phyloP scores from a whole-genome alignment of 1,140 invertebrate genomes.

The Holotrichia oblita region DNA sequence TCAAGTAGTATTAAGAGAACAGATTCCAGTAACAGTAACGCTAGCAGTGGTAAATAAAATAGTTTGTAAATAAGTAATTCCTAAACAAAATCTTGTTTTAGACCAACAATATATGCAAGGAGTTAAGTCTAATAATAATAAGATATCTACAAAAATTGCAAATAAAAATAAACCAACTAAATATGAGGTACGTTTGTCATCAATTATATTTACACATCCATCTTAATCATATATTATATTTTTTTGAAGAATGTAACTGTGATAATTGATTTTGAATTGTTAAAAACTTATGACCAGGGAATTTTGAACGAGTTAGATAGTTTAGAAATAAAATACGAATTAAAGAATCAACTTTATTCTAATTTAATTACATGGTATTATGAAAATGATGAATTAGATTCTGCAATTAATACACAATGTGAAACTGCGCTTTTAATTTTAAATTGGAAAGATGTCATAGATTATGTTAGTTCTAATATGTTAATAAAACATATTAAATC shows the following conservation, averaged over 20 bases:
- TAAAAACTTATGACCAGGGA: slow-evolving; percentile 55
- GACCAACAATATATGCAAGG: neutral
- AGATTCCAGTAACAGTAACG: neutral
- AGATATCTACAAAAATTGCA: neutral
- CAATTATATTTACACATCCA: neutral
- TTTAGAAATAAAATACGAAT: slow-evolving; percentile 54
- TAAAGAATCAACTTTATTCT: slow-evolving; percentile 57
- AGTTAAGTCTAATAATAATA: neutral
- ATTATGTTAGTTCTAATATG: slow-evolving; percentile 55
- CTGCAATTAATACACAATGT: slow-evolving; percentile 55
- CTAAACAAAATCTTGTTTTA: neutral
- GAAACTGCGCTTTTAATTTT: slow-evolving; percentile 61
- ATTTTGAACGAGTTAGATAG: slow-evolving; percentile 54
- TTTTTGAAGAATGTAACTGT: neutral
- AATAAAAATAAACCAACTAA: neutral
- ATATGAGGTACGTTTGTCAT: neutral
- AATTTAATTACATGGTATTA: slow-evolving; percentile 64
- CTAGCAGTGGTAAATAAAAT: neutral
- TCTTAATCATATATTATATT: neutral
- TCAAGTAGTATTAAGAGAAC: neutral
- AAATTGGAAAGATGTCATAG: slow-evolving; percentile 59
- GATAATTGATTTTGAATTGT: slow-evolving; percentile 15
- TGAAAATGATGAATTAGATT: slow-evolving; percentile 49
- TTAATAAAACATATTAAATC: slow-evolving; percentile 56
- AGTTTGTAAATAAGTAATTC: neutral